These are phyloP conservation scores for Drosophila anomelani DNA, from an alignment of 2,888 invertebrate species.

Conservation along the genomic window DNA sequence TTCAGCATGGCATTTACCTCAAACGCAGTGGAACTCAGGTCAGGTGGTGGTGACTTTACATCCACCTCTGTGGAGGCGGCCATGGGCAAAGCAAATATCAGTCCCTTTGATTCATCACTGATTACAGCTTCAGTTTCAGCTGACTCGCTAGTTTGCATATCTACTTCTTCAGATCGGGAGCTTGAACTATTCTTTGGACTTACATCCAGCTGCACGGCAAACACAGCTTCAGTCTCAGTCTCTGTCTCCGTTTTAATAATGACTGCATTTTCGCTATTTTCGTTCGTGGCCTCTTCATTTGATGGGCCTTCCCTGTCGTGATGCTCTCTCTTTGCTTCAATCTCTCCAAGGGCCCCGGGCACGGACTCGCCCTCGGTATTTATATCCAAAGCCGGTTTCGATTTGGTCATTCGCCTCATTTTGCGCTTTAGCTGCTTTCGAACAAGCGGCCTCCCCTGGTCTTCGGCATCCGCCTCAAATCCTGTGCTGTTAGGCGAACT, in stretches of 20 bases:
- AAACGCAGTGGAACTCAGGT: conserved; percentile 21
- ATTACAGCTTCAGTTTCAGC: background rate
- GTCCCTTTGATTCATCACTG: conserved; percentile 9
- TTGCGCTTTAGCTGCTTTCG: conserved; percentile 60
- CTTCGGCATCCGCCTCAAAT: conserved; percentile 68
- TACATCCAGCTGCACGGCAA: background rate
- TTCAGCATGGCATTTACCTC: conserved; percentile 58
- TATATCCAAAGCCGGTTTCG: conserved; percentile 12
- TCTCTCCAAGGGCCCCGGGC: background rate
- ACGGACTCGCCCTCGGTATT: background rate
- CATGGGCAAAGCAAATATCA: conserved; percentile 35
- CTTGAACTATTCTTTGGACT: background rate
- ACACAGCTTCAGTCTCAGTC: conserved; percentile 14
- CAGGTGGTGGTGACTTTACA: conserved; percentile 47
- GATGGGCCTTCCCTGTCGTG: background rate
- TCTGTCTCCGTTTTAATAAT: conserved; percentile 28
- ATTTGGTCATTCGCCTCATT: conserved; percentile 51
- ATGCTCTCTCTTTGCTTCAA: background rate
- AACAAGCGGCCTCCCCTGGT: conserved; percentile 16
- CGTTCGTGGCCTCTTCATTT: background rate
- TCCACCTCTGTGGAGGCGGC: conserved; percentile 38
- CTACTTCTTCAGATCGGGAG: background rate
- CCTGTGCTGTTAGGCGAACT: conserved; percentile 72
- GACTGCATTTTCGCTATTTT: background rate
- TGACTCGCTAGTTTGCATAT: background rate